phyloP scores from a whole-genome alignment of 2,113 vertebrate genomes.

The Mellivora capensis region DNA sequence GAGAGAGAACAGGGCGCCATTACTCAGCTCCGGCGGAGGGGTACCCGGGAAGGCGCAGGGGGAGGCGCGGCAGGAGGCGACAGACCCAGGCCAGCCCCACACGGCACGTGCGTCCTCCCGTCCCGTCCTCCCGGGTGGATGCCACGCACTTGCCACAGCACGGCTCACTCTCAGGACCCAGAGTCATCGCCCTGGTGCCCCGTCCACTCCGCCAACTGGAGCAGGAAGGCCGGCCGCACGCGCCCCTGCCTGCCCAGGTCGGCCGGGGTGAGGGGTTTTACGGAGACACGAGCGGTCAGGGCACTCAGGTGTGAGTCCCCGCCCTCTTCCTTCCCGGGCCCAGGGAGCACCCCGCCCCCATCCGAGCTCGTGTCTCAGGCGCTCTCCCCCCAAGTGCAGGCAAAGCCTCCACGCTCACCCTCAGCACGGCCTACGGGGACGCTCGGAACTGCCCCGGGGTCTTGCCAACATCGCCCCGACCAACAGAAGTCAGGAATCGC shows the following conservation, averaged over 20 bases:
- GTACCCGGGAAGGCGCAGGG: rapidly evolving
- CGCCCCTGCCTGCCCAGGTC: not conserved
- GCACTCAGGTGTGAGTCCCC: not conserved
- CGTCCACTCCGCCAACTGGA: rapidly evolving
- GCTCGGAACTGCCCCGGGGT: rapidly evolving
- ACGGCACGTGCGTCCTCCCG: rapidly evolving
- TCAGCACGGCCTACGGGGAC: rapidly evolving
- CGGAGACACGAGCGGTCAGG: rapidly evolving
- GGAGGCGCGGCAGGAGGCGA: rapidly evolving
- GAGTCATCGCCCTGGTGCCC: too few species aligned
- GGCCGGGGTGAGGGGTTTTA: too few species aligned
- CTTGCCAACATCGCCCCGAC: not conserved
- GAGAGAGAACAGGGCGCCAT: rapidly evolving
- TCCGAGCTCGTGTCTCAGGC: rapidly evolving
- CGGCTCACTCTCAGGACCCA: not conserved
- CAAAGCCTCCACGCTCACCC: rapidly evolving
- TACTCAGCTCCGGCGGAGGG: rapidly evolving
- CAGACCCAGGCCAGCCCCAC: rapidly evolving
- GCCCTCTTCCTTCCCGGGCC: not conserved
- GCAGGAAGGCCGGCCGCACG: rapidly evolving
- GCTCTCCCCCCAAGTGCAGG: rapidly evolving
- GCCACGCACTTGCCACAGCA: not conserved
- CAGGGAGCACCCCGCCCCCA: rapidly evolving
- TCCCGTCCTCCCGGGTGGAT: rapidly evolving
- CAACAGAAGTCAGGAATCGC: not conserved